A percentile compares a stretch with the other conserved stretches of the same genome.
These are phyloP conservation scores for Tragelaphus strepsiceros DNA, from an alignment of 2,113 vertebrate genomes.

Conservation along the genomic window DNA sequence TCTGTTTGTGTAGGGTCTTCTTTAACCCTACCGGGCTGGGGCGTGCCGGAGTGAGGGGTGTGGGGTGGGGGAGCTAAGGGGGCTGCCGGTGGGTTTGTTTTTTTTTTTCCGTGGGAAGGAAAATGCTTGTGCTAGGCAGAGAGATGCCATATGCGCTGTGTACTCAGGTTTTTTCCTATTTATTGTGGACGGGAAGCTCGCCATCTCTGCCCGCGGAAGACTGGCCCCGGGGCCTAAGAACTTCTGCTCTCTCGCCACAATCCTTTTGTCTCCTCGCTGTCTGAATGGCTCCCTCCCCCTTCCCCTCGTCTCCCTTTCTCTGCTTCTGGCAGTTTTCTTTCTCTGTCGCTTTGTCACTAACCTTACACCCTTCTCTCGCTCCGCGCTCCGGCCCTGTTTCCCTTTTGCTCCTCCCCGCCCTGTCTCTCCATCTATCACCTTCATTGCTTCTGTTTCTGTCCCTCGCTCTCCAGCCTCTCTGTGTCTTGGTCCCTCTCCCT, in stretches of 20 bases:
- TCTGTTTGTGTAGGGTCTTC: not conserved
- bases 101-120: slow-evolving; percentile 19
- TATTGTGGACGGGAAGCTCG: slow-evolving; percentile 66
- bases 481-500: not conserved
- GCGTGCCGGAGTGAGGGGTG: slow-evolving; percentile 3
- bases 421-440: not conserved
- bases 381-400: not conserved
- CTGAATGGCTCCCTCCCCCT: not conserved
- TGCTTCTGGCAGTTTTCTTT: not conserved
- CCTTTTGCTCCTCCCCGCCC: not conserved
- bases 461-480: not conserved
- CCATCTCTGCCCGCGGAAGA: slow-evolving; percentile 12
- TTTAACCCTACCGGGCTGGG: not conserved
- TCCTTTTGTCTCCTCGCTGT: slow-evolving; percentile 23
- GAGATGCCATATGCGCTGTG: slow-evolving; percentile 40
- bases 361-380: not conserved
- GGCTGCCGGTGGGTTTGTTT: not conserved
- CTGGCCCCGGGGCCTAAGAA: slow-evolving; percentile 2
- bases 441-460: not conserved
- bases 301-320: not conserved
- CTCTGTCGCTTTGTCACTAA: not conserved
- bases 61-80: not conserved
- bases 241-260: slow-evolving; percentile 41
- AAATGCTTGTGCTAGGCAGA: slow-evolving; percentile 46
- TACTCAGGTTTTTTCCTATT: slow-evolving; percentile 76